phyloP scores from a whole-genome alignment of 2,797 vertebrate species.

The Siniperca scherzeri region DNA sequence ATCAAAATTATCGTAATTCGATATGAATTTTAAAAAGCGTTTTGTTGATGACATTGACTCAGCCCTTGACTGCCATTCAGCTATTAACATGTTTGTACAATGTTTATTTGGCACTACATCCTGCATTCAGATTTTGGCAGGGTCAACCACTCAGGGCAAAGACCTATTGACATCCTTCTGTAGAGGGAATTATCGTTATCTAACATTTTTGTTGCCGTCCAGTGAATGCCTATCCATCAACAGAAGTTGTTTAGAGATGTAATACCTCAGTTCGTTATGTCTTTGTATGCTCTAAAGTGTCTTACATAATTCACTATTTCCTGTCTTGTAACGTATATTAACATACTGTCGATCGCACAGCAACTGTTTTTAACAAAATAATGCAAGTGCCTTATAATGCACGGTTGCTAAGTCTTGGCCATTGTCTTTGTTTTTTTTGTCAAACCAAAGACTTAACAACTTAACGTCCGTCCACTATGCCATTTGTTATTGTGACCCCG shows the following conservation, averaged over 20 bases:
- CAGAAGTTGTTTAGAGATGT: conserved; percentile 38
- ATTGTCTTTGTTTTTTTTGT: conserved; percentile 15
- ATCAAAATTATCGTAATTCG: not conserved
- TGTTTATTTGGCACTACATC: conserved; percentile 5
- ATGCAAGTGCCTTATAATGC: conserved; percentile 80
- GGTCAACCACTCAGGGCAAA: conserved; percentile 18
- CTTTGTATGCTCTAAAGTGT: conserved; percentile 52
- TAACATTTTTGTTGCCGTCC: conserved; percentile 53
- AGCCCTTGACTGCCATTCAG: not conserved
- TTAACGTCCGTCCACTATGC: conserved; percentile 26
- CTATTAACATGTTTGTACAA: not conserved
- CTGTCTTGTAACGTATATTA: conserved; percentile 67
- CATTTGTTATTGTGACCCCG: conserved; percentile 44
- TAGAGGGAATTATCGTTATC: conserved; percentile 15
- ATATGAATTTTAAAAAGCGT: not conserved
- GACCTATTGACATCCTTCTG: conserved; percentile 26
- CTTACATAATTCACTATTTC: conserved; percentile 53
- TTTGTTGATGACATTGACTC: not conserved
- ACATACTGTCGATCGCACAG: conserved; percentile 53
- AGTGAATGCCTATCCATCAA: conserved; percentile 44
- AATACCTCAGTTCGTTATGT: conserved; percentile 53
- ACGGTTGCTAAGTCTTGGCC: conserved; percentile 54
- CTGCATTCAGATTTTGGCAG: conserved; percentile 39
- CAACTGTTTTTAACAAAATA: conserved; percentile 59
- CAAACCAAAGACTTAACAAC: conserved; percentile 58